Evolutionary conservation across 2,113 vertebrate species (phyloP), one percentile per base, ranked within the genome.

Genomic region (Ammospiza caudacuta): DNA sequence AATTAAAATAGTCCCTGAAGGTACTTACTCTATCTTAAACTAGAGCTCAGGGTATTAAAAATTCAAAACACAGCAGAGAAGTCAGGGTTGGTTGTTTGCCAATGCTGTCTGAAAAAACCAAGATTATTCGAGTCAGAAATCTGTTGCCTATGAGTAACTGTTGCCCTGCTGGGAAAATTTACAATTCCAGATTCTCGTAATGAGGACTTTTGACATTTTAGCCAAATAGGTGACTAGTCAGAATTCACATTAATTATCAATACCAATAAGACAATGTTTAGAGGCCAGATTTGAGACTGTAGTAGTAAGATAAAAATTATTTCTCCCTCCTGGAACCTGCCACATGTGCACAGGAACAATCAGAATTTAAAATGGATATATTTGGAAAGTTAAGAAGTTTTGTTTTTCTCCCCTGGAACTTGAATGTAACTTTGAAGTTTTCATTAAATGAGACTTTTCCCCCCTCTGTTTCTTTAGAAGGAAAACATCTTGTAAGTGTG

Each of bases 331-430:
- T 66, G 57, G 23, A 74, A 62, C 14, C 7, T 51, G 19, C 47
- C 55, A 67, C 15, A 51, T 8, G 9, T 83, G 28, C 19, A 11
- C 21, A 28, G 35, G 9, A 10, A 37, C 18, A 20, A 23, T 63
- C 0, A 0, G 37, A 87, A 78, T 66, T 69, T 58, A 75, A 95
- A 85, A 41, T 20, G 12, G 16, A 54, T 81, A 25, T 35, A 33
- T 6, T 6, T 92, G 16, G 47, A 54, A 51, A 82, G 67, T 9
- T 23, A 9, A 43, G 12, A 64, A 13, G 9, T 9, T 31, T 55
- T 6, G 1, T 25, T 41, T 74, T 12, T 3, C 5, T 6, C 5
- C 6, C 7, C 21, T 22, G 21, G 37, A 78, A 78, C 54, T 1
- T 77, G 12, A n/a, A 21, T 75, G 41, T 78, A 68, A 66, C 25